Base-by-base conservation (phyloP, 2,888 invertebrate species). In the Tiliacea citrago region DNA sequence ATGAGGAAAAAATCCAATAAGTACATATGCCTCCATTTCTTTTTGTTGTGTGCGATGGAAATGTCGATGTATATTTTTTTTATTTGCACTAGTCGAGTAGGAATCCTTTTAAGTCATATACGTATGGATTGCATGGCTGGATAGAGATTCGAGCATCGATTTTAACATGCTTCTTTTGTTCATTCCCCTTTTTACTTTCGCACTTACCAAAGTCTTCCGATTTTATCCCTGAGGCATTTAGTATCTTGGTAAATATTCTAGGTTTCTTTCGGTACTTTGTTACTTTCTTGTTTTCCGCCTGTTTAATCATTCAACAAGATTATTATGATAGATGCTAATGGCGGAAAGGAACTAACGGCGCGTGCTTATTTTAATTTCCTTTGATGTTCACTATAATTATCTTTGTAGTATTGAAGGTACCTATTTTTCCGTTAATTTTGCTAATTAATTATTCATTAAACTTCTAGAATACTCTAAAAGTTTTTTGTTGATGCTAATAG, bases 81-180 rank as follows among this genome's bases (percentile, higher is more conserved):
- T 83, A 62, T 83, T 68, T 80, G 60, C 45, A 0, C 18, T 58
- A 16, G 9, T 55, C 13, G 21, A 21, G n/a, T 21, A 12, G 66
- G 24, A 58, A 58, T 61, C 16, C 21, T 77, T 55, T n/a, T 13
- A 75, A 45, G 13, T 5, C 29, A 55, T 75, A 75, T 42, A 55
- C 8, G 29, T 58, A 53, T n/a, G 21, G 53, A 62, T 47, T 67
- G 51, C 51, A 67, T 58, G 58, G n/a, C 53, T 79, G 51, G 13
- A 39, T 69, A 24, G 71, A 61, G 55, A 13, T 69, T 58, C 42
- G 42, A 61, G 76, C 8, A 60, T 75, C 39, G 58, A 74, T 67
- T 80, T 55, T 21, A 29, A 81, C 75, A 75, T 58, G 60, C 35
- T 67, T 74, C 61, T 67, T 67, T 68, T 65, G 29, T 73, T 73